Conservation (phyloP, 2,113 vertebrate genomes). For the Sarotherodon lohbergeri region DNA sequence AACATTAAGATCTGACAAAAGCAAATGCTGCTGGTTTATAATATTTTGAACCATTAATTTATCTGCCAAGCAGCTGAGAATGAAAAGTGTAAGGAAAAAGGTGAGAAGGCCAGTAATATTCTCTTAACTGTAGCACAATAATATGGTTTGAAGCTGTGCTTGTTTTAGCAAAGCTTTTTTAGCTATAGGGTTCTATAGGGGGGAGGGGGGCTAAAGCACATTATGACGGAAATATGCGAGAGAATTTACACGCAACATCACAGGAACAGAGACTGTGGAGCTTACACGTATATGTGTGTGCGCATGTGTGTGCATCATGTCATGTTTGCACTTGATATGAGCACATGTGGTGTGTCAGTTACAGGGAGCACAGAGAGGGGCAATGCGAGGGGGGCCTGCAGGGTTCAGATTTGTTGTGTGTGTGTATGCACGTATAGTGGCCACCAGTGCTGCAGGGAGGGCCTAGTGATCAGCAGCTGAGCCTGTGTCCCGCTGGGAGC, state of each 20-base stretch:
- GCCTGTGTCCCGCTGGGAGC: constrained; percentile 68
- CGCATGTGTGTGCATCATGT: background rate
- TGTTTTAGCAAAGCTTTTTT: background rate
- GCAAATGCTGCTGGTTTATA: background rate
- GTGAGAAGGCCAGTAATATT: background rate
- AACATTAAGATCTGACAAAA: background rate
- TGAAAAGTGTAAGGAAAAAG: background rate
- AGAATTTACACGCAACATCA: constrained; percentile 7
- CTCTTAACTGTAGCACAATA: background rate
- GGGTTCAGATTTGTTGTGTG: constrained; percentile 37
- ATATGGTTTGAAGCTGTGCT: background rate
- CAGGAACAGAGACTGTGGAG: background rate
- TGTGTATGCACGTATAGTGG: constrained; percentile 16
- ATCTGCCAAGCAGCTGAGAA: background rate
- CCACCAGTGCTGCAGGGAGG: constrained; percentile 67
- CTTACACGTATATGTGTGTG: background rate
- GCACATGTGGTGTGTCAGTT: constrained; percentile 60
- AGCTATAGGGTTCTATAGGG: background rate
- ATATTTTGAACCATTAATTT: background rate
- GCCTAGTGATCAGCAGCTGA: constrained; percentile 74
- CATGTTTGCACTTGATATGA: constrained; percentile 49
- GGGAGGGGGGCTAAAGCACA: background rate
- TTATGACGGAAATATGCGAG: background rate
- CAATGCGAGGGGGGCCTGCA: constrained; percentile 6
- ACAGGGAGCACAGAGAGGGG: constrained; percentile 30